Base-by-base conservation (phyloP, 1,140 invertebrate genomes). In the Rhynchophorus ferrugineus region DNA sequence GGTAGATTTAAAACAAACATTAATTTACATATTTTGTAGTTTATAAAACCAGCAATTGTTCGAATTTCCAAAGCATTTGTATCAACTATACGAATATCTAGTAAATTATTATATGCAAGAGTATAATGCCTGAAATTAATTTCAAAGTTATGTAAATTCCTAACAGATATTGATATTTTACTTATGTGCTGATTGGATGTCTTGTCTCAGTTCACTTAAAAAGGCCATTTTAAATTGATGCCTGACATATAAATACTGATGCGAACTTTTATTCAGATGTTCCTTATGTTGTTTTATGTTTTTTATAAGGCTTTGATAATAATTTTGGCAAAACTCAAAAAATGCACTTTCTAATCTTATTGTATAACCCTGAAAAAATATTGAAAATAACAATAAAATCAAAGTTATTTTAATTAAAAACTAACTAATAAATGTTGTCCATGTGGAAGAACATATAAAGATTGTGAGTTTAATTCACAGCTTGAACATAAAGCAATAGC, bases 171-270 rank as follows among this genome's bases (percentile, higher is more conserved):
- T n/a, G n/a, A 22, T 29, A 43, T 14, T 74, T 75, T 76, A 91
- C 85, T 95, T 95, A 56, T 94, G 80, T 19, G 93, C 91, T 9
- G 85, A 84, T 63, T 82, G 83, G 49, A 83, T 77, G 68, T 98
- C 95, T 65, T 94, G 89, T 62, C 88, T 87, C 38, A 98, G 70
- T 74, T 99, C 95, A 71, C 90, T 89, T 35, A 95, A 81, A 74
- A 95, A 97, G n/a, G 85, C 96, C 66, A 97, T 84, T 75, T 99
- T 99, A 66, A 96, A 98, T 62, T 95, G 90, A 76, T 98, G 94
- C 17, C 95, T 74, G 2, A 98, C 91, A 77, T 91, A 92, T 14
- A 98, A 73, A 60, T 89, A 86, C 64, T 91, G 87, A 73, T 97
- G 93, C 11, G 84, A 87, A 8, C 84, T 91, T 74, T 92, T 94